Base-by-base conservation (phyloP, 2,888 invertebrate species). In the Myopa testacea region DNA sequence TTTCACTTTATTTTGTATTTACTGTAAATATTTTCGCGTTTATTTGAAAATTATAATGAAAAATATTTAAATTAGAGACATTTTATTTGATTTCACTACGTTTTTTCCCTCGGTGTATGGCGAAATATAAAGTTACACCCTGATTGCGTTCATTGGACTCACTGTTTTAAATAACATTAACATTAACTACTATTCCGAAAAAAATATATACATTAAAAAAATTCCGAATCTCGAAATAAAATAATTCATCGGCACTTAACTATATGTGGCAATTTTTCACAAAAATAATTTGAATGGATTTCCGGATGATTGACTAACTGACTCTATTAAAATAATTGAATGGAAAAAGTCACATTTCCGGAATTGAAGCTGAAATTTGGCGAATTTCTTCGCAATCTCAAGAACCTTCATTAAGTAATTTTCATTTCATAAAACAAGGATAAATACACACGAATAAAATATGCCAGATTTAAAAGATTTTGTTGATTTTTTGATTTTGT, bases 231-330 rank as follows among this genome's bases (percentile, higher is more conserved):
- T 10, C 1, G 26, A 19, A 5, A 1, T 58, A 58, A 58, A 58
- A 4, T 58, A 58, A 58, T 58, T 58, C 19, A 58, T 6, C n/a
- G 58, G n/a, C 19, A 14, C 52, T 52, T 14, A 52, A 52, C 52
- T 52, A 12, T 12, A 52, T 52, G 52, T 14, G 52, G 14, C 52
- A 52, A 52, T 58, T 58, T 58, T 58, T 58, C 14, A 19, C 58
- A 58, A 58, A 58, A 1, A n/a, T 58, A 4, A 58, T 12, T 58
- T 6, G 58, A 16, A 19, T n/a, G 58, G 38, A 12, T 67, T 67
- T 38, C 72, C 40, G 37, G 37, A 40, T 73, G 73, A 73, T 50
- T 63, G 63, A 73, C 58, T 26, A 45, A 68, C 19, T 45, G 40
- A 60, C 60, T 73, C 16, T 12, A 19, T 19, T 45, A n/a, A 63